Evolutionary conservation across 2,797 vertebrate genomes (phyloP).

Genomic region (Podarcis lilfordi): DNA sequence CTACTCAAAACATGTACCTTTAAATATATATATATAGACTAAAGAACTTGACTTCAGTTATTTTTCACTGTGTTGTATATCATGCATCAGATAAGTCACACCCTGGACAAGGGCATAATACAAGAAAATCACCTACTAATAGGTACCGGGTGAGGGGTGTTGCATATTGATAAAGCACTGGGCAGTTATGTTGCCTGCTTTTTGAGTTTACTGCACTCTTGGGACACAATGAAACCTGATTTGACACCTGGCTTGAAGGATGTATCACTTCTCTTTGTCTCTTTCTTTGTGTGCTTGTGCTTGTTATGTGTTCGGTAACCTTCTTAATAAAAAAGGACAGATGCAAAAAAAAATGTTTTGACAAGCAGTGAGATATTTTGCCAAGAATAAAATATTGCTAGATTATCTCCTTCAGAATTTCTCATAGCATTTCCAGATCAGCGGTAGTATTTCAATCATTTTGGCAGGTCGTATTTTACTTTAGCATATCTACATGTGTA

Average conservation of each 20-base stretch:
- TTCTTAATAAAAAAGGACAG: neutral
- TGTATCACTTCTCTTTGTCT: neutral
- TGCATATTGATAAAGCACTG: neutral
- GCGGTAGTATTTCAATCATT: constrained; percentile 16
- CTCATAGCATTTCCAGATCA: neutral
- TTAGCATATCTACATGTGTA: neutral
- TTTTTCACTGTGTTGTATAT: neutral
- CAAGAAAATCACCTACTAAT: neutral
- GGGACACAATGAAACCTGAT: neutral
- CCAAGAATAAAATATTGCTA: neutral
- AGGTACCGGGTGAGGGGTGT: neutral
- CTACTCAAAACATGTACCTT: neutral
- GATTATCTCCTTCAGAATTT: neutral
- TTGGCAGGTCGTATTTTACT: neutral
- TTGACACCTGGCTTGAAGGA: constrained; percentile 1
- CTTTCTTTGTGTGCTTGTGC: neutral
- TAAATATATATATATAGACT: too few species aligned
- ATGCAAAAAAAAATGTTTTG: neutral
- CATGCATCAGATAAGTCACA: neutral
- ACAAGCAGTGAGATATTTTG: neutral
- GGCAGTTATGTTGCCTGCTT: neutral
- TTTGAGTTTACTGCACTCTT: neutral
- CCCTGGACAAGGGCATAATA: neutral
- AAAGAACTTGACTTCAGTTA: neutral
- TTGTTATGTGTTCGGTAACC: neutral